Conservation (phyloP, 1,140 invertebrate genomes). For the Tigriopus japonicus region DNA sequence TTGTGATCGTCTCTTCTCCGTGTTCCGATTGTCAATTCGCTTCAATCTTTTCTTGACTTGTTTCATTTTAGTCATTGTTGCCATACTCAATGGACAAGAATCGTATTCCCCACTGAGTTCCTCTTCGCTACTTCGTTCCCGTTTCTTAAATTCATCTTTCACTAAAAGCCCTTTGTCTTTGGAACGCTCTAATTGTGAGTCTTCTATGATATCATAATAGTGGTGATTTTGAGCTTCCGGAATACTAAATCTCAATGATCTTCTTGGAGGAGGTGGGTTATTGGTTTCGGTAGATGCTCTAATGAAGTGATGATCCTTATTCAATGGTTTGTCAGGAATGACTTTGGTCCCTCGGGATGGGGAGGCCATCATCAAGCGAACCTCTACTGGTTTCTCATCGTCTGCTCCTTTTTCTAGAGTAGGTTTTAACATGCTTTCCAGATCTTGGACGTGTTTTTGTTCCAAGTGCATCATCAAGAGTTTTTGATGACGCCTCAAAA, state of each 20-base stretch:
- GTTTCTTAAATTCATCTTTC: neutral
- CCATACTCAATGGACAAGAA: too few relatives aligned
- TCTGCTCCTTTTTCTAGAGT: too few relatives aligned
- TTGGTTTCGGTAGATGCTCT: too few relatives aligned
- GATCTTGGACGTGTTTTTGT: slow-evolving; percentile 3
- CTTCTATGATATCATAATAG: slow-evolving; percentile 1
- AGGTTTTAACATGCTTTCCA: neutral
- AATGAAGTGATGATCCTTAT: too few relatives aligned
- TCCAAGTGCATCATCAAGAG: slow-evolving; percentile 6
- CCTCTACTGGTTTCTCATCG: neutral
- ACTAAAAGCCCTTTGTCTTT: neutral
- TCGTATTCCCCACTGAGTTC: neutral
- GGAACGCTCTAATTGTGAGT: neutral
- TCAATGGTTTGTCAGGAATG: neutral
- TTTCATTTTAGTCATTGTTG: too few relatives aligned
- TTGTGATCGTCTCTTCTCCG: neutral
- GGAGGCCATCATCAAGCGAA: neutral
- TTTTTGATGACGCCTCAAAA: neutral
- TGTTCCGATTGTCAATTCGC: slow-evolving; percentile 1
- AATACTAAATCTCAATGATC: too few relatives aligned
- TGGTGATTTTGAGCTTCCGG: neutral
- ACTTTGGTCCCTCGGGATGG: neutral
- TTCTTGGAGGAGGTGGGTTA: too few relatives aligned
- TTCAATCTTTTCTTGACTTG: neutral
- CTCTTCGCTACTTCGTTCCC: neutral